Evolutionary conservation across 2,113 vertebrate species (phyloP).

Genomic region (Micronycteris hirsuta): DNA sequence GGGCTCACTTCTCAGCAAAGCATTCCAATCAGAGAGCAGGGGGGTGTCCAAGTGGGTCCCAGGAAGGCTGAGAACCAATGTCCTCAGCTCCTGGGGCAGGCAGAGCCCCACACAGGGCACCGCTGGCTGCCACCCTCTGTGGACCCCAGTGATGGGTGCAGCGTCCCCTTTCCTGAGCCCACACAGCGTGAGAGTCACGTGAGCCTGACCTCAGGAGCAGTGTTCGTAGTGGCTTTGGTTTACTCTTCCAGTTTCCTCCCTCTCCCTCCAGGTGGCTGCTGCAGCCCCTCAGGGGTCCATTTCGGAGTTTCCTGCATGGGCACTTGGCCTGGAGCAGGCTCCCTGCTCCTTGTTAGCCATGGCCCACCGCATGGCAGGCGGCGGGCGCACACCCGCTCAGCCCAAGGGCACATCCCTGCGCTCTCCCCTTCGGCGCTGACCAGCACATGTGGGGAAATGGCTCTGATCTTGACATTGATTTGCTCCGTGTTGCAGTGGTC

Average conservation of each 20-base stretch:
- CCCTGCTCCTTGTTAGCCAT: fast-evolving
- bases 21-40: neutral
- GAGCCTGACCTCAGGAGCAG: neutral
- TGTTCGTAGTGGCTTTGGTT: neutral
- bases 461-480: neutral
- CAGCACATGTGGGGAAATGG: neutral
- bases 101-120: neutral
- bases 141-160: neutral
- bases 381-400: fast-evolving
- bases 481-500: neutral
- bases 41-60: fast-evolving
- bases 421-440: neutral
- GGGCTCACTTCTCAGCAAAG: neutral
- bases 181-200: fast-evolving
- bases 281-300: neutral
- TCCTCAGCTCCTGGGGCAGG: neutral
- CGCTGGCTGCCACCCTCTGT: neutral
- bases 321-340: neutral
- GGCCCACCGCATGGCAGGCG: neutral
- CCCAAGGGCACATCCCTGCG: fast-evolving
- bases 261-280: neutral
- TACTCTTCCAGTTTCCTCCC: neutral
- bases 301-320: neutral
- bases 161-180: neutral
- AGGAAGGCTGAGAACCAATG: neutral